These are phyloP conservation scores for Acanthurus lineatus DNA, from an alignment of 2,797 vertebrate species.

Conservation along the genomic window DNA sequence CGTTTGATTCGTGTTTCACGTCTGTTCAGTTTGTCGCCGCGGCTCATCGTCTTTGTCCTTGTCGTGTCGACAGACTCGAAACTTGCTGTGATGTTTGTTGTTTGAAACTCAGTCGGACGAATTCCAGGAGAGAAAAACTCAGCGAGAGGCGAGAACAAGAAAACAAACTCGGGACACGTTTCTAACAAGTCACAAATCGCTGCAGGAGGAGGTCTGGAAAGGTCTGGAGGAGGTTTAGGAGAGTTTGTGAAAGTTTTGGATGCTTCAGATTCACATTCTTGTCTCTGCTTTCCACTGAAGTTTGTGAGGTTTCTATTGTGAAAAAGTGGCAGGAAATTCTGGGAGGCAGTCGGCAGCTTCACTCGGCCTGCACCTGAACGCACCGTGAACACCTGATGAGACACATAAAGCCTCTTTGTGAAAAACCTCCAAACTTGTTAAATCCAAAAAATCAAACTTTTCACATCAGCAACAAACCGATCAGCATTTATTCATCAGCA, in stretches of 20 bases:
- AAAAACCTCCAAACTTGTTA: no score
- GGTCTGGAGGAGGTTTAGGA: not conserved
- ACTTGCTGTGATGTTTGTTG: slow-evolving; percentile 63
- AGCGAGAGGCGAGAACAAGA: slow-evolving; percentile 38
- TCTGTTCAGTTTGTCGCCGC: not conserved
- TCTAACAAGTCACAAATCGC: not conserved
- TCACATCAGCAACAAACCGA: no score
- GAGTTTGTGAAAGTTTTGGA: not conserved
- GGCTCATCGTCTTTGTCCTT: not conserved
- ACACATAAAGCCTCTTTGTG: no score
- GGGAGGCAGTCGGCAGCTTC: not conserved
- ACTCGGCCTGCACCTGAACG: not conserved
- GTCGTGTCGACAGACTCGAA: not conserved
- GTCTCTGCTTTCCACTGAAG: not conserved
- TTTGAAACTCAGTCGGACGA: slow-evolving; percentile 32
- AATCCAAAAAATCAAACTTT: no score
- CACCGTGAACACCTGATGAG: not conserved
- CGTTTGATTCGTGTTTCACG: no score
- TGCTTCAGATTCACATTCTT: not conserved
- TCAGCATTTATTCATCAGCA: not conserved
- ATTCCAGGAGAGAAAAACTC: slow-evolving; percentile 43
- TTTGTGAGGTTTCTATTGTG: slow-evolving; percentile 1
- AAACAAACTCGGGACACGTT: slow-evolving; percentile 33
- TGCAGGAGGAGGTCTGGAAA: slow-evolving; percentile 1
- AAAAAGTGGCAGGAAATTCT: not conserved